Percentiles rank a stretch among this genome's conserved stretches.
These are phyloP conservation scores for Ia io DNA, from an alignment of 2,113 vertebrate species.

Conservation along the genomic window DNA sequence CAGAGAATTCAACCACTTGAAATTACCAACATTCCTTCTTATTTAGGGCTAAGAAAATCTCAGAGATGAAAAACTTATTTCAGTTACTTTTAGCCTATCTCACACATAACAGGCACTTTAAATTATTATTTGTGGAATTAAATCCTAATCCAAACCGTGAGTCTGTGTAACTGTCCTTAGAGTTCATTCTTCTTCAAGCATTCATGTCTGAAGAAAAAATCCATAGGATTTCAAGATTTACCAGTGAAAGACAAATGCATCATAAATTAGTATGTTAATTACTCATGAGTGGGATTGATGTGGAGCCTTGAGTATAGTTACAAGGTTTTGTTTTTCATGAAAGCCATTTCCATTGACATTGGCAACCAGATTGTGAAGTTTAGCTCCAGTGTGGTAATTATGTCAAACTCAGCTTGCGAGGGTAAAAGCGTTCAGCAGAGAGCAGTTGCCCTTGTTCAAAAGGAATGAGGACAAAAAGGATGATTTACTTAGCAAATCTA, in stretches of 20 bases:
- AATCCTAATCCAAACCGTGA: slow-evolving; percentile 43
- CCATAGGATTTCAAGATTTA: slow-evolving; percentile 77
- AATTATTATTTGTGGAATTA: slow-evolving; percentile 30
- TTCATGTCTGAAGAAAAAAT: slow-evolving; percentile 58
- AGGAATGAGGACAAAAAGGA: slow-evolving; percentile 55
- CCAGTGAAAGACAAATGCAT: slow-evolving; percentile 80
- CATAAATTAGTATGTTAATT: slow-evolving; percentile 80
- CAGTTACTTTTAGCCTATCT: not conserved
- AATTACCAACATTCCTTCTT: not conserved
- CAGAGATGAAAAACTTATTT: not conserved
- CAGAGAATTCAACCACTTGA: not conserved
- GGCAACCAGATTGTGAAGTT: slow-evolving; percentile 75
- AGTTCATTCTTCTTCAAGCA: slow-evolving; percentile 63
- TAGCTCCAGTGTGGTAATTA: slow-evolving; percentile 73
- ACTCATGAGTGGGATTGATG: slow-evolving; percentile 69
- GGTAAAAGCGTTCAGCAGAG: slow-evolving; percentile 79
- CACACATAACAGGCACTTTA: not conserved
- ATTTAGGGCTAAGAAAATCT: not conserved
- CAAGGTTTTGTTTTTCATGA: slow-evolving; percentile 76
- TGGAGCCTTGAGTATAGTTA: slow-evolving; percentile 74
- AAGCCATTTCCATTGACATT: slow-evolving; percentile 81
- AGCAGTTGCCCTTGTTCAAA: slow-evolving; percentile 81
- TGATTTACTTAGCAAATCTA: slow-evolving; percentile 56
- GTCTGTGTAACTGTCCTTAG: slow-evolving; percentile 22
- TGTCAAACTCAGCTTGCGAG: slow-evolving; percentile 73